phyloP scores from a whole-genome alignment of 2,888 invertebrate genomes.

The Lepidochrysops patricia region DNA sequence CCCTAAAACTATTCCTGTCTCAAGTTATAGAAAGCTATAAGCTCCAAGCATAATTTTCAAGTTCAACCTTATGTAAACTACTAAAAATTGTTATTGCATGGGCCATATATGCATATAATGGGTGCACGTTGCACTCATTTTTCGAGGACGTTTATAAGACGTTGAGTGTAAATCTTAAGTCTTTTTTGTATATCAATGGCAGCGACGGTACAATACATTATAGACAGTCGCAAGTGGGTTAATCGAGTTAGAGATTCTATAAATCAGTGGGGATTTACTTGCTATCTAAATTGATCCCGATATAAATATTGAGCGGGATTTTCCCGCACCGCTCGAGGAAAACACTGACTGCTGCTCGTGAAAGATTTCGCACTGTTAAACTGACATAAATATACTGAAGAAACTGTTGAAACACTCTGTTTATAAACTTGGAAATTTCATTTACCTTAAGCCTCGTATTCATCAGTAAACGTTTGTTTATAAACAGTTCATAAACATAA shows the following conservation, averaged over 20 bases:
- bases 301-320: slow-evolving; percentile 17
- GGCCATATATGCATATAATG: too few species aligned
- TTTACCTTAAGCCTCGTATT: too few species aligned
- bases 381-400: not conserved
- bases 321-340: slow-evolving; percentile 16
- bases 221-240: slow-evolving; percentile 43
- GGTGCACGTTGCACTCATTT: too few species aligned
- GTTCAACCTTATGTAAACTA: too few species aligned
- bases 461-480: too few species aligned
- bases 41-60: too few species aligned
- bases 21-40: too few species aligned
- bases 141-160: too few species aligned
- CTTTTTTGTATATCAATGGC: slow-evolving; percentile 14
- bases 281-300: slow-evolving; percentile 16
- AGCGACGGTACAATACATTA: slow-evolving; percentile 37
- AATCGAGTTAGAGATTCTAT: slow-evolving; percentile 35
- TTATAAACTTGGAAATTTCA: not conserved
- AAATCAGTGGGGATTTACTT: slow-evolving; percentile 27
- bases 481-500: too few species aligned
- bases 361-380: slow-evolving; percentile 10
- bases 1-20: too few species aligned
- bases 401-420: not conserved
- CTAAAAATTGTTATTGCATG: too few species aligned
- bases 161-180: too few species aligned
- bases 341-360: not conserved